phyloP scores from a whole-genome alignment of 2,888 invertebrate species.

The Caenorhabditis sp. region DNA sequence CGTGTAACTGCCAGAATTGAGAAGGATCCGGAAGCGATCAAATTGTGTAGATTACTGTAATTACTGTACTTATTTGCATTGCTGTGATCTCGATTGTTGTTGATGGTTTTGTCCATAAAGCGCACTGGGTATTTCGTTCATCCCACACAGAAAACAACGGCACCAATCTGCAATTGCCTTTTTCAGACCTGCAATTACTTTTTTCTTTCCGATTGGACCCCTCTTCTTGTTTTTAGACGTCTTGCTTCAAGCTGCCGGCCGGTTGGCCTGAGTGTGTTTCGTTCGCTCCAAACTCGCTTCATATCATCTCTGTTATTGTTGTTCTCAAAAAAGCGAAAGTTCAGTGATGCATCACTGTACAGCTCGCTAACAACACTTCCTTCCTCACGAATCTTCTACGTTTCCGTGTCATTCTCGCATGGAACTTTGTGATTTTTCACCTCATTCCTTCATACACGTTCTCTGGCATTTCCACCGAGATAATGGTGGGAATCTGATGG shows the following conservation, averaged over 20 bases:
- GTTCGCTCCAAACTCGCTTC: too few relatives aligned
- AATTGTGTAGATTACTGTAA: too few relatives aligned
- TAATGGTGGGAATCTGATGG: conserved; percentile 22
- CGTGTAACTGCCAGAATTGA: conserved; percentile 25
- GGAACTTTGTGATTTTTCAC: not conserved
- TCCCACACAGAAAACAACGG: too few relatives aligned
- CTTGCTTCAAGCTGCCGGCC: too few relatives aligned
- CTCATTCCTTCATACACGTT: not conserved
- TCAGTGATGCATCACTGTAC: conserved; percentile 13
- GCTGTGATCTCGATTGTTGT: conserved; percentile 32
- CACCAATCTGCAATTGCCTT: too few relatives aligned
- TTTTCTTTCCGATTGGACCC: too few relatives aligned
- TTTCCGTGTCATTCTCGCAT: not conserved
- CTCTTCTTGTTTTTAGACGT: too few relatives aligned
- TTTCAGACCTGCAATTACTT: too few relatives aligned
- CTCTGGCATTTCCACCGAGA: conserved; percentile 4
- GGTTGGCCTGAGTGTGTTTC: too few relatives aligned
- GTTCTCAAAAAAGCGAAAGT: not conserved
- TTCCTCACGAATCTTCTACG: not conserved
- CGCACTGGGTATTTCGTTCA: too few relatives aligned
- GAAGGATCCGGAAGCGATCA: not conserved
- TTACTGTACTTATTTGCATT: too few relatives aligned
- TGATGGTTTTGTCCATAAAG: not conserved
- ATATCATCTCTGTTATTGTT: not conserved
- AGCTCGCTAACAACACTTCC: conserved; percentile 1